Conservation (phyloP, 2,797 vertebrate species). For the Acanthurus lineatus region DNA sequence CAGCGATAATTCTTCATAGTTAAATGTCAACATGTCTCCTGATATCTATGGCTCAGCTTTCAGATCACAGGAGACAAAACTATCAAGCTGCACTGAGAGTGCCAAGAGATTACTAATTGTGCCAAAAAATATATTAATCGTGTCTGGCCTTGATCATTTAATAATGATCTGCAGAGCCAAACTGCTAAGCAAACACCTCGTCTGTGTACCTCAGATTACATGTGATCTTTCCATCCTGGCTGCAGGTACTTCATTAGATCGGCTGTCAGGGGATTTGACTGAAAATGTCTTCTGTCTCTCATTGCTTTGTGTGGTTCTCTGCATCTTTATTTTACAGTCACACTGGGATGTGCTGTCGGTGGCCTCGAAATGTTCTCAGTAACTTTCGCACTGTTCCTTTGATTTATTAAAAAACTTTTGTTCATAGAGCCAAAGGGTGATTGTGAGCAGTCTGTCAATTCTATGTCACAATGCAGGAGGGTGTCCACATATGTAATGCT, state of each 20-base stretch:
- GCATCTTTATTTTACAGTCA: conserved; percentile 21
- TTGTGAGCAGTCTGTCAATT: conserved; percentile 52
- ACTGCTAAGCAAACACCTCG: background rate
- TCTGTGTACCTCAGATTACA: conserved; percentile 10
- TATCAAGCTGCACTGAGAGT: background rate
- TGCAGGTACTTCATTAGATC: conserved; percentile 36
- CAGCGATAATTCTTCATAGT: background rate
- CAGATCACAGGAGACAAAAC: conserved; percentile 13
- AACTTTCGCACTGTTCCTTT: conserved; percentile 50
- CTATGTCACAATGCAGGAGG: conserved; percentile 45
- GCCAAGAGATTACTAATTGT: conserved; percentile 6
- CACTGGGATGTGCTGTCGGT: conserved; percentile 10
- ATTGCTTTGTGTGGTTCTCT: conserved; percentile 6
- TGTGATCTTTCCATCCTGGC: conserved; percentile 31
- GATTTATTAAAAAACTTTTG: conserved; percentile 58
- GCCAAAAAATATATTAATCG: conserved; percentile 9
- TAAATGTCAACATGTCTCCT: conserved; percentile 4
- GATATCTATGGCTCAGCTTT: background rate
- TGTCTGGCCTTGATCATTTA: conserved; percentile 26
- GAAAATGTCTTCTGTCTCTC: conserved; percentile 7
- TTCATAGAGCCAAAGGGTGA: conserved; percentile 36
- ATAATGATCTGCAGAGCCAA: conserved; percentile 15
- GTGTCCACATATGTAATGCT: conserved; percentile 56
- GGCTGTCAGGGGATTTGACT: conserved; percentile 20
- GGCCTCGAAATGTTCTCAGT: conserved; percentile 37